Base-by-base conservation (phyloP, 2,113 vertebrate species). In the Arizona elegans region DNA sequence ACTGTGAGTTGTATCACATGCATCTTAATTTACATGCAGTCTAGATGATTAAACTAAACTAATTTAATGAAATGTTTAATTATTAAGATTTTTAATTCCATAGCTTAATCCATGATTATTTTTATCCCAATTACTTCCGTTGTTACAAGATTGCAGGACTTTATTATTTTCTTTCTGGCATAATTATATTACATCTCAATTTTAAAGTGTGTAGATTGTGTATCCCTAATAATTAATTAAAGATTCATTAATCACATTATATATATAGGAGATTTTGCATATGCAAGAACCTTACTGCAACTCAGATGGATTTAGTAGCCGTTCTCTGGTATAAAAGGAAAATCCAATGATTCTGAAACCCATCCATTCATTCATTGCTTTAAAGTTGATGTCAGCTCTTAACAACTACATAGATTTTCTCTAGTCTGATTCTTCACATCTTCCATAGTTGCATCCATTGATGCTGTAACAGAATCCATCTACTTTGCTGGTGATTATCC, bases 1-100 rank as follows among this genome's bases (percentile, higher is more conserved):
- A 96, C 65, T 93, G 62, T 96, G 95, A 96, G 93, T 96, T 94
- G 89, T 85, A 81, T 94, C 93, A 91, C 91, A 95, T 93, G 70
- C 92, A 92, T 95, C 94, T 93, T 86, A 85, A 65, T 93, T 94
- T 94, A 93, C 90, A 96, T 93, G 94, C 91, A 95, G 91, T 90
- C 75, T 75, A 38, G 33, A 43, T 81, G 2, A 81, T 81, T 81
- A 81, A 81, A 81, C 70, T 75, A 75, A 47, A 47, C 47, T 50
- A 38, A 90, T 94, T 96, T 95, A 81, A 81, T 8, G 3, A 10
- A 81, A 43, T 43, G 93, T 96, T 96, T 95, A 95, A 96, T 96
- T 53, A 12, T 55, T 70, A 38, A 94, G 85, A 91, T 33, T 94
- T 93, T 95, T 94, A 95, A 96, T 91, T 91, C 95, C 92, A 95